A percentile compares a stretch with the other conserved stretches of the same genome.
These are phyloP conservation scores for Polypedilum pembai DNA, from an alignment of 1,140 invertebrate genomes.

Conservation along the genomic window DNA sequence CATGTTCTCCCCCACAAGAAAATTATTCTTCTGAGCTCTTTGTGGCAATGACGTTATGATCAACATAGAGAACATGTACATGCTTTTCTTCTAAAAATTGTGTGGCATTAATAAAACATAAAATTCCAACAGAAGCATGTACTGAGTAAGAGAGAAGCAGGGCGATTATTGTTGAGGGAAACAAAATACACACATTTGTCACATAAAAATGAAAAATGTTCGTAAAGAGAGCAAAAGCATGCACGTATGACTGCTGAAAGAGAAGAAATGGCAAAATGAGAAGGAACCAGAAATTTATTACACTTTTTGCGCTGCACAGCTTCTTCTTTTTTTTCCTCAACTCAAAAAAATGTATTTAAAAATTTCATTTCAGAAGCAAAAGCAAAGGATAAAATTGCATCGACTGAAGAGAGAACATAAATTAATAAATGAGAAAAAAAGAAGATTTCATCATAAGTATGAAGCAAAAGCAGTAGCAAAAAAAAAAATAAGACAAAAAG, in stretches of 20 bases:
- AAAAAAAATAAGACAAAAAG: neutral
- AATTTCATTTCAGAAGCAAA: neutral
- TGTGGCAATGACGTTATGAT: too few species aligned
- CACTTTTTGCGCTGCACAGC: neutral
- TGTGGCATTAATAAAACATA: conserved; percentile 6
- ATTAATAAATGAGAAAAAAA: neutral
- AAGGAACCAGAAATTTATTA: conserved; percentile 25
- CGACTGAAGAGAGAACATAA: neutral
- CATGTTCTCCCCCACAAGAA: too few species aligned
- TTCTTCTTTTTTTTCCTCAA: neutral
- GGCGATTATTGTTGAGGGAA: neutral
- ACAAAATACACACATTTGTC: conserved; percentile 28
- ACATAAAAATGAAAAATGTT: conserved; percentile 26
- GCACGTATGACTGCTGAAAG: neutral
- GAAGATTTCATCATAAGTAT: neutral
- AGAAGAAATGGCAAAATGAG: neutral
- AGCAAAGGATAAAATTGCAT: conserved; percentile 8
- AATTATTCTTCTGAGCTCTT: too few species aligned
- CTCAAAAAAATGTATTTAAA: neutral
- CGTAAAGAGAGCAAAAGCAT: neutral
- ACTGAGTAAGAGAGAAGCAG: neutral
- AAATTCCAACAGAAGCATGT: neutral
- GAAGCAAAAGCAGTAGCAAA: neutral
- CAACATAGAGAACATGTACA: neutral
- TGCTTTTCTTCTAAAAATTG: neutral